Conservation (phyloP, 2,888 invertebrate species). For the Didymodactylos carnosus region DNA sequence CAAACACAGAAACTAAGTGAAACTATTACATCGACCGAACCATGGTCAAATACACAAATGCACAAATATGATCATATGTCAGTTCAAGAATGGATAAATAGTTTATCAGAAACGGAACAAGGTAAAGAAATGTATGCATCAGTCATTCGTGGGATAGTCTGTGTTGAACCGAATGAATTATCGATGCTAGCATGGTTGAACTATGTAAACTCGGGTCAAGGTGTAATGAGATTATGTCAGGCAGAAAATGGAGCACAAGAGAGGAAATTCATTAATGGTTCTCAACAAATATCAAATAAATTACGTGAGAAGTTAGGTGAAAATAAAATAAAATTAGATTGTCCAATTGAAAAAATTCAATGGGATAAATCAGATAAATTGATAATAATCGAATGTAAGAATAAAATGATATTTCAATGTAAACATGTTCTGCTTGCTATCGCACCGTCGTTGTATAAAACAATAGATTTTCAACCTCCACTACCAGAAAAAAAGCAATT, state of each 20-base stretch:
- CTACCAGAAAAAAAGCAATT: conserved; percentile 27
- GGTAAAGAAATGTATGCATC: conserved; percentile 22
- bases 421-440: background rate
- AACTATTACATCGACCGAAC: background rate
- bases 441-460: conserved; percentile 19
- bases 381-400: background rate
- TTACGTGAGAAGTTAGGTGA: background rate
- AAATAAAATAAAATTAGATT: background rate
- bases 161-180: conserved; percentile 25
- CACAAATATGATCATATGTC: conserved; percentile 1
- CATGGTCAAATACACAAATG: conserved; percentile 18
- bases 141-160: conserved; percentile 25
- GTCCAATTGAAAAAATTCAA: background rate
- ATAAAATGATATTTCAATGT: background rate
- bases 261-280: conserved; percentile 21
- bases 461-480: conserved; percentile 25
- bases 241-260: conserved; percentile 26
- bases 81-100: background rate
- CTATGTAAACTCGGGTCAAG: conserved; percentile 25
- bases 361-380: background rate
- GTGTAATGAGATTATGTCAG: conserved; percentile 23
- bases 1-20: conserved; percentile 20
- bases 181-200: conserved; percentile 27
- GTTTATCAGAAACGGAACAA: conserved; percentile 18
- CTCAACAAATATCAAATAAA: conserved; percentile 14